Percentiles rank a stretch among this genome's conserved stretches.
Conservation (phyloP, 2,888 invertebrate genomes). For the Drosophila kambysellisi region DNA sequence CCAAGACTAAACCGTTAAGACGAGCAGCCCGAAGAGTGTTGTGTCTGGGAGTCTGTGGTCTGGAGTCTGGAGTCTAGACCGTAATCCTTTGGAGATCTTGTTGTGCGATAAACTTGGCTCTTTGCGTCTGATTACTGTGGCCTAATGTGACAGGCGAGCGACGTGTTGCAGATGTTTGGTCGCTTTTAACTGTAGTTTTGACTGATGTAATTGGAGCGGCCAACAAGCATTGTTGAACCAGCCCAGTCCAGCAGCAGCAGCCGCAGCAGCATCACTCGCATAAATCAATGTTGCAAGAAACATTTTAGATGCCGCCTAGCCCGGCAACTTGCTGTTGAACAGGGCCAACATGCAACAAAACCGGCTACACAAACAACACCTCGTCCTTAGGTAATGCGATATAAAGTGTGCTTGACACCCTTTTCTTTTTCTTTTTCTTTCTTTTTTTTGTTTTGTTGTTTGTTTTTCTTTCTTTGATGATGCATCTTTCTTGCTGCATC, state of each 20-base stretch:
- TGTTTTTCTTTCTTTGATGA: slow-evolving; percentile 12
- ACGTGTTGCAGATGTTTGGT: slow-evolving; percentile 59
- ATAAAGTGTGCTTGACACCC: slow-evolving; percentile 54
- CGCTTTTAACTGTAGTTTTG: slow-evolving; percentile 66
- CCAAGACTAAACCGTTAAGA: slow-evolving; percentile 61
- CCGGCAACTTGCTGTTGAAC: slow-evolving; percentile 52
- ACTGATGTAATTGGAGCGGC: slow-evolving; percentile 76
- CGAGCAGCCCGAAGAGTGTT: slow-evolving; percentile 26
- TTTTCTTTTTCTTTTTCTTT: slow-evolving; percentile 15
- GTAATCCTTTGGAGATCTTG: slow-evolving; percentile 75
- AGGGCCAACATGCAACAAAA: slow-evolving; percentile 39
- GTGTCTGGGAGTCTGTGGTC: slow-evolving; percentile 29
- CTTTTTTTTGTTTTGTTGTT: not conserved
- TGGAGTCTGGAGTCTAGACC: slow-evolving; percentile 58
- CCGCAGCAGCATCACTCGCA: slow-evolving; percentile 23
- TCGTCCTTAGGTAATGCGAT: slow-evolving; percentile 65
- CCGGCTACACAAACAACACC: slow-evolving; percentile 31
- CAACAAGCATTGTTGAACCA: slow-evolving; percentile 51
- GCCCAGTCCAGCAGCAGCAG: slow-evolving; percentile 10
- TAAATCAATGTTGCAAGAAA: slow-evolving; percentile 61
- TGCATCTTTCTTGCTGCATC: slow-evolving; percentile 48
- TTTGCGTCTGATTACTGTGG: slow-evolving; percentile 69
- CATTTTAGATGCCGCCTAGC: slow-evolving; percentile 57
- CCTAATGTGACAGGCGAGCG: slow-evolving; percentile 79
- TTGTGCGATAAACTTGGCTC: slow-evolving; percentile 71